Conservation (phyloP, 2,113 vertebrate genomes). For the Propithecus coquereli region DNA sequence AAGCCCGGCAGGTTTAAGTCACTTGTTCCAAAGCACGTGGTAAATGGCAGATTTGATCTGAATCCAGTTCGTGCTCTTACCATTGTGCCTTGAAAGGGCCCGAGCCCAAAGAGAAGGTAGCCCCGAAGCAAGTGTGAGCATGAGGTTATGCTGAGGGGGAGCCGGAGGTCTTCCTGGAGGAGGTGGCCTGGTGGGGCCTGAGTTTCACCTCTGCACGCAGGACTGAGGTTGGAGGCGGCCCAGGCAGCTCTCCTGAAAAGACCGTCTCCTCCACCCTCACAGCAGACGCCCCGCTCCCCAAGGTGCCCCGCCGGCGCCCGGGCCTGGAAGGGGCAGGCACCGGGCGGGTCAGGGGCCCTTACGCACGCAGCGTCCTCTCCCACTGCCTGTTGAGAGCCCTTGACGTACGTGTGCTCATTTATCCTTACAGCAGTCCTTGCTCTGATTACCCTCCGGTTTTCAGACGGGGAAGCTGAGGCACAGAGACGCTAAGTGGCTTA, state of each 20-base stretch:
- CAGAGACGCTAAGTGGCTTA: not conserved
- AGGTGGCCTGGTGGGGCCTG: not conserved
- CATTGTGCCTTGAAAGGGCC: not conserved
- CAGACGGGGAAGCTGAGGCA: not conserved
- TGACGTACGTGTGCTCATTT: rapidly evolving
- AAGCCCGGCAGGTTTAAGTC: not conserved
- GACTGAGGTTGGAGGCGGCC: not conserved
- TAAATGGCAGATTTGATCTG: not conserved
- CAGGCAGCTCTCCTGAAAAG: not conserved
- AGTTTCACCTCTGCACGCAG: not conserved
- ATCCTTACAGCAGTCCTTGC: not conserved
- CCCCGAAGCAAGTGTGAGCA: not conserved
- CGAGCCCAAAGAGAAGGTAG: not conserved
- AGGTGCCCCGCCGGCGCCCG: too few species aligned
- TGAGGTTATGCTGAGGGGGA: not conserved
- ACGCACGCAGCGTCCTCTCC: not conserved
- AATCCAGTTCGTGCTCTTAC: not conserved
- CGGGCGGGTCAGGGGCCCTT: not conserved
- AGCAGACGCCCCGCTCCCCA: not conserved
- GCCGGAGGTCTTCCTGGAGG: conserved; percentile 16
- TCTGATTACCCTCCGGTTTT: not conserved
- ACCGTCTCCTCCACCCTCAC: not conserved
- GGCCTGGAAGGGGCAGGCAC: not conserved
- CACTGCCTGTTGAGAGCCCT: not conserved
- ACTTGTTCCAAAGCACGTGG: not conserved